These are phyloP conservation scores for Malurus elegans DNA, from an alignment of 2,113 vertebrate species.

Conservation along the genomic window DNA sequence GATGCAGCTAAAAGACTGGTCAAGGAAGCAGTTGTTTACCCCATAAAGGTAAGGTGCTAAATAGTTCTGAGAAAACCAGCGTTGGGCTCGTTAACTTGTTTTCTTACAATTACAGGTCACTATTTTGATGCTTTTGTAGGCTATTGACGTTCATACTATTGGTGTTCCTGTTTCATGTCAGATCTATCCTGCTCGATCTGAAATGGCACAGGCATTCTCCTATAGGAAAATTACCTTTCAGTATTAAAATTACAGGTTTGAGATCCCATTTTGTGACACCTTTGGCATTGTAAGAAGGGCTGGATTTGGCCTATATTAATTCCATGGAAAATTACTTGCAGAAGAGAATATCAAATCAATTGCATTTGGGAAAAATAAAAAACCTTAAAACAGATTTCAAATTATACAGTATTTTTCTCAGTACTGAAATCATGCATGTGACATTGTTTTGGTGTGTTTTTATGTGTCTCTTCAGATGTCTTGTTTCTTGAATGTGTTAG, in stretches of 20 bases:
- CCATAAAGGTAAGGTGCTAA: conserved; percentile 82
- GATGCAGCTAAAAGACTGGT: conserved; percentile 94
- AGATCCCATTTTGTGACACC: background rate
- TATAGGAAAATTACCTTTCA: background rate
- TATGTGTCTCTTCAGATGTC: background rate
- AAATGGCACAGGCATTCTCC: background rate
- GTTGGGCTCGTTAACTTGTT: background rate
- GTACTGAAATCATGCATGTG: background rate
- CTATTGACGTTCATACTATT: background rate
- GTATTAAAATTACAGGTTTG: background rate
- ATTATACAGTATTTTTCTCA: background rate
- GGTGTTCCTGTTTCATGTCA: background rate
- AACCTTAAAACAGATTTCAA: background rate
- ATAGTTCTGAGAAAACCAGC: background rate
- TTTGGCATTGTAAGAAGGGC: background rate
- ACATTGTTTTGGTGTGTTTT: background rate
- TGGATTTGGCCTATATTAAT: background rate
- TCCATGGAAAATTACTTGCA: background rate
- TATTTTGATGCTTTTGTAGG: background rate
- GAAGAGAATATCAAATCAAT: background rate
- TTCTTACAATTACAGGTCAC: background rate
- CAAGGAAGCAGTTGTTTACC: conserved; percentile 97
- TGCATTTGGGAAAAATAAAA: background rate
- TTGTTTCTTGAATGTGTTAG: background rate
- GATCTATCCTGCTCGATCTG: background rate